Percentiles rank a stretch among this genome's conserved stretches.
Conservation (phyloP, 1,140 invertebrate species). For the Neodiprion lecontei region DNA sequence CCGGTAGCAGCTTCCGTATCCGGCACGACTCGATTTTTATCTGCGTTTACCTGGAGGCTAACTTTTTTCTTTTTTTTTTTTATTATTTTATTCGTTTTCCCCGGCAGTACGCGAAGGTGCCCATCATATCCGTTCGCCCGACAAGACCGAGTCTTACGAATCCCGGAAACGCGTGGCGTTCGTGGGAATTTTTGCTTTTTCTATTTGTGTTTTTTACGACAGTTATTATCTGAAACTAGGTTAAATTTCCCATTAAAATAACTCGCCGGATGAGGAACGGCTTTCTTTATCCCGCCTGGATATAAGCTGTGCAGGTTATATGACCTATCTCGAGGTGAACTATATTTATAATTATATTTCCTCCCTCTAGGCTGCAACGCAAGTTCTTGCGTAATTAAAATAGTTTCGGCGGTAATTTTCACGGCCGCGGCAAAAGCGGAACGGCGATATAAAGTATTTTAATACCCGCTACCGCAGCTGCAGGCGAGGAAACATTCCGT, state of each 20-base stretch:
- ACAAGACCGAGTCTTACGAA: no score
- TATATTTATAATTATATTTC: no score
- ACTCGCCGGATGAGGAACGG: not conserved
- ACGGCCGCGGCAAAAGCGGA: not conserved
- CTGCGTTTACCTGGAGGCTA: no score
- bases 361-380: not conserved
- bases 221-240: not conserved
- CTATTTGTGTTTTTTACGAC: not conserved
- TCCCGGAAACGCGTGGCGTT: no score
- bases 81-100: not conserved
- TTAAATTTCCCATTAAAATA: conserved; percentile 4
- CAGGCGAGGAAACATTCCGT: no score
- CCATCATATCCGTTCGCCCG: no score
- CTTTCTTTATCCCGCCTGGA: not conserved
- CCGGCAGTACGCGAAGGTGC: no score
- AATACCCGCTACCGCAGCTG: no score
- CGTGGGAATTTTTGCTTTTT: not conserved
- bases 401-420: not conserved
- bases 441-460: no score
- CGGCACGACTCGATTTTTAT: no score
- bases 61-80: not conserved
- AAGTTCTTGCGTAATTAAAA: not conserved
- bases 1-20: no score
- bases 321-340: no score
- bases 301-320: not conserved